These are phyloP conservation scores for Ostrea denselamellosa DNA, from an alignment of 1,140 invertebrate species.

Conservation along the genomic window DNA sequence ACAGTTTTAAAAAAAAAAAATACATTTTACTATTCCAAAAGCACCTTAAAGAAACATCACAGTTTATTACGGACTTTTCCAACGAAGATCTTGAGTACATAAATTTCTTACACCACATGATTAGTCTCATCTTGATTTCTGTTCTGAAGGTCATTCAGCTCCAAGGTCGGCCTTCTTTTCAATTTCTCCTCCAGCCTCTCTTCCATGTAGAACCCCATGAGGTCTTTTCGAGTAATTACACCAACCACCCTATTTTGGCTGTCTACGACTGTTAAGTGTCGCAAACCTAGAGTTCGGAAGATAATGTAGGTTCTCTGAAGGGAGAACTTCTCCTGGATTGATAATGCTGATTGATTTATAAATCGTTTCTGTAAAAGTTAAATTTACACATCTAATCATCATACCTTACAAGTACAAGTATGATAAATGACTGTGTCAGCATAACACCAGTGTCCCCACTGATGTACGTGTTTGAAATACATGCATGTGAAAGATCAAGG, in stretches of 20 bases:
- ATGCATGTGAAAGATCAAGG: too few relatives aligned
- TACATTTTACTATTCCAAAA: background rate
- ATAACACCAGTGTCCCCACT: too few relatives aligned
- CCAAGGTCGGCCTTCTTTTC: background rate
- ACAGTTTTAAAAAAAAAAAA: too few relatives aligned
- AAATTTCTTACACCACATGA: conserved; percentile 4
- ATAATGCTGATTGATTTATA: conserved; percentile 77
- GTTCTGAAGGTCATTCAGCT: conserved; percentile 1
- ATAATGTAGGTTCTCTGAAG: conserved; percentile 93
- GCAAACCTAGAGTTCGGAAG: conserved; percentile 93
- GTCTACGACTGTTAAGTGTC: conserved; percentile 95
- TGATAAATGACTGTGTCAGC: too few relatives aligned
- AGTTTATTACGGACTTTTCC: background rate
- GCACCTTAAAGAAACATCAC: background rate
- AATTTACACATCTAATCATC: background rate
- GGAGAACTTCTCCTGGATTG: conserved; percentile 79
- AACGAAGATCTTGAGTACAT: background rate
- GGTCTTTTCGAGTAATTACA: conserved; percentile 79
- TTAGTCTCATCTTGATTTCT: background rate
- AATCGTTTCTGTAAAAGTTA: conserved; percentile 65
- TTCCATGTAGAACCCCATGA: conserved; percentile 75
- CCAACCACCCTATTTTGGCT: conserved; percentile 89
- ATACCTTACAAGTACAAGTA: too few relatives aligned
- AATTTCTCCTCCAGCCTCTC: conserved; percentile 58
- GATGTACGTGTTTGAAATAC: too few relatives aligned